Percentiles rank a stretch among this genome's conserved stretches.
Conservation (phyloP, 2,797 vertebrate genomes). For the Chiropotes sagulatus region DNA sequence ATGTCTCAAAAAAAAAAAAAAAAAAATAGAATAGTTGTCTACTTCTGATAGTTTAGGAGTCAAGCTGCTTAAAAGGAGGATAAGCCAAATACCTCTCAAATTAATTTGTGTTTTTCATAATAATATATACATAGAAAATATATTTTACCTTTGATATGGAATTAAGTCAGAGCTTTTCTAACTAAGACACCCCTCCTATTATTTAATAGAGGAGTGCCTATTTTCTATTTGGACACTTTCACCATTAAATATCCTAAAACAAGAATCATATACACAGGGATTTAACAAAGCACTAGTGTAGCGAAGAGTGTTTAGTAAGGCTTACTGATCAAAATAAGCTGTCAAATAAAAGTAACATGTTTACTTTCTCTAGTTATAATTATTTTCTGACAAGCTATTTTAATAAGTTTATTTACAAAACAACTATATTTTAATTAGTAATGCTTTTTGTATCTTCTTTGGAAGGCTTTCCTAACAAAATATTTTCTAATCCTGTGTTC, state of each 20-base stretch:
- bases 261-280: neutral
- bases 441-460: slow-evolving; percentile 19
- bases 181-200: neutral
- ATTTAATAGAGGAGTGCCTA: neutral
- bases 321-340: slow-evolving; percentile 10
- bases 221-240: neutral
- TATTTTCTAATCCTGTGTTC: slow-evolving; percentile 15
- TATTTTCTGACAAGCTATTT: slow-evolving; percentile 27
- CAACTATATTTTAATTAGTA: slow-evolving; percentile 29
- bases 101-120: neutral
- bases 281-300: neutral
- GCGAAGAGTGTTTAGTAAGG: neutral
- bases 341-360: slow-evolving; percentile 27
- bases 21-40: neutral
- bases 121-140: neutral
- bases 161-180: neutral
- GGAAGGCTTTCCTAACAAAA: slow-evolving; percentile 42
- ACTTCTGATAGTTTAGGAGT: neutral
- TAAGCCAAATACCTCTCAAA: neutral
- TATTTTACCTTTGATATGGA: neutral
- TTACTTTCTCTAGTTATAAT: neutral
- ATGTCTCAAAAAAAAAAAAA: too few species aligned
- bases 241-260: neutral
- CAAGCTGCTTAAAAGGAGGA: neutral
- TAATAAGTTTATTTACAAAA: neutral